Conservation (phyloP, 2,888 invertebrate species). For the Phlogophora meticulosa region DNA sequence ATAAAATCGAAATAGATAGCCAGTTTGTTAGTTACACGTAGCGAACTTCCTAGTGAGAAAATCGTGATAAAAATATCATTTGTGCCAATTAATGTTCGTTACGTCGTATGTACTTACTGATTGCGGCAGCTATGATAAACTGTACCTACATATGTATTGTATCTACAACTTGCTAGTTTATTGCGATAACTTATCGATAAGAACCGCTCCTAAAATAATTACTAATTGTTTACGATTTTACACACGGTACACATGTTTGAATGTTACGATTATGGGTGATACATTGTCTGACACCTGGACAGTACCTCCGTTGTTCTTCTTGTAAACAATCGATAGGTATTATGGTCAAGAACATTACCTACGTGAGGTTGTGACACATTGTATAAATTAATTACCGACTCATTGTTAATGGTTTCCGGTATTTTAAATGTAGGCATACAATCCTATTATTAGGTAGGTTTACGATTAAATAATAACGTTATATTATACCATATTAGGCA, state of each 20-base stretch:
- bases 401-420: slow-evolving; percentile 31
- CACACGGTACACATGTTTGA: slow-evolving; percentile 19
- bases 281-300: slow-evolving; percentile 42
- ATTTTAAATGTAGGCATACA: slow-evolving; percentile 1
- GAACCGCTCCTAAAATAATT: slow-evolving; percentile 29
- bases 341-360: slow-evolving; percentile 20
- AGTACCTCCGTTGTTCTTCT: slow-evolving; percentile 20
- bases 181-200: slow-evolving; percentile 34
- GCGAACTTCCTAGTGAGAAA: slow-evolving; percentile 19
- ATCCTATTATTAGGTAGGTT: not conserved
- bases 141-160: slow-evolving; percentile 13
- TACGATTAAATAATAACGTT: not conserved
- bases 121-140: slow-evolving; percentile 43
- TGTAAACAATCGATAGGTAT: slow-evolving; percentile 49
- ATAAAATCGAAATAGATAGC: slow-evolving; percentile 7
- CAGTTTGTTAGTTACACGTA: slow-evolving; percentile 13
- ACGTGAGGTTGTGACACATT: slow-evolving; percentile 43
- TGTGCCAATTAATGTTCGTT: slow-evolving; percentile 48
- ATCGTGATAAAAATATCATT: slow-evolving; percentile 40
- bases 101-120: slow-evolving; percentile 26
- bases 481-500: not conserved
- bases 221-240: slow-evolving; percentile 33
- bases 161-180: slow-evolving; percentile 37
- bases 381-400: slow-evolving; percentile 27
- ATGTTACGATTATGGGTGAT: slow-evolving; percentile 18